Evolutionary conservation across 1,140 invertebrate species (phyloP), one percentile per base, ranked within the genome.

Genomic region (Alviniconcha marisindica): DNA sequence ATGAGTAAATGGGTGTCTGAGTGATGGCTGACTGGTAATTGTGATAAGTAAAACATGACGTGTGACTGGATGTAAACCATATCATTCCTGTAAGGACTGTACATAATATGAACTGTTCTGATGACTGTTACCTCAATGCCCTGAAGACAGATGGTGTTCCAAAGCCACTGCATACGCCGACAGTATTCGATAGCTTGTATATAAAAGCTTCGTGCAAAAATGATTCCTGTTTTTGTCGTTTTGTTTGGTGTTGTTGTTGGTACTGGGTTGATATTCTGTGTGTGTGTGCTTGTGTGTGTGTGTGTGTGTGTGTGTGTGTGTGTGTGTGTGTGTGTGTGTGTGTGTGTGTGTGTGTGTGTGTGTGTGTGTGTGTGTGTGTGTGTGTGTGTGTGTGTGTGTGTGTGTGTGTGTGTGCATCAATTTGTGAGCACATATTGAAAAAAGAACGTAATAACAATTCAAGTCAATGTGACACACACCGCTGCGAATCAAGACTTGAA

Each of bases 191-290:
- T 63, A 10, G 60, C 24, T 44, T 76, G 73, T 76, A 76, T 10
- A 76, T 76, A 76, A 76, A 76, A 38, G 73, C 73, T 76, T 76
- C 24, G 15, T 24, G 73, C 73, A 76, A 40, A 44, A 76, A 1
- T 74, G 0, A 15, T 18, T 38, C 15, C 33, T 15, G 40, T 21
- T 12, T 74, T 36, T 38, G 21, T 31, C n/a, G 1, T 18, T 36
- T 74, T 12, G 18, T 18, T 33, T 74, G 71, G 60, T 63, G 60
- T 14, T 24, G 21, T n/a, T n/a, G n/a, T n/a, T n/a, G n/a, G n/a
- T n/a, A n/a, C n/a, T n/a, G n/a, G n/a, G n/a, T n/a, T n/a, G n/a
- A n/a, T n/a, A n/a, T n/a, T n/a, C n/a, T n/a, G 60, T 10, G 60
- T n/a, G 60, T 63, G 24, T 31, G 60, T 63, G 60, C 60, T 7